These are phyloP conservation scores for Lomographa bimaculata DNA, from an alignment of 2,888 invertebrate genomes.

Conservation along the genomic window DNA sequence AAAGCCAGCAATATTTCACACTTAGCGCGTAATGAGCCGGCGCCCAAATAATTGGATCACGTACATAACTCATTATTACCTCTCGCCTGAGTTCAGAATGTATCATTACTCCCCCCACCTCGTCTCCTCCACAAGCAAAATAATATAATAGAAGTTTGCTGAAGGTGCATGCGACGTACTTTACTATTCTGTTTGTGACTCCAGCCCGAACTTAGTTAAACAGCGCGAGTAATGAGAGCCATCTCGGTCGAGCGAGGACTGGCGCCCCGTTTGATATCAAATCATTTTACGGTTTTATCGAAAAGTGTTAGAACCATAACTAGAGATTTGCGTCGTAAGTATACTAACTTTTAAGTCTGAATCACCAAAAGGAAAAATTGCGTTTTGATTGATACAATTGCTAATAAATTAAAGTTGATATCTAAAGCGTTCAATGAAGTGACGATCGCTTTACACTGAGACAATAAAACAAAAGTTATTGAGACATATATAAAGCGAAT, in stretches of 20 bases:
- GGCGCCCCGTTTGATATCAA: constrained; percentile 3
- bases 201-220: constrained; percentile 12
- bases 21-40: constrained; percentile 84
- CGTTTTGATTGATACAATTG: no score
- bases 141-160: constrained; percentile 50
- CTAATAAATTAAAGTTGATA: no score
- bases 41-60: constrained; percentile 85
- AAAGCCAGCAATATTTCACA: constrained; percentile 83
- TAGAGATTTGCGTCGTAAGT: no score
- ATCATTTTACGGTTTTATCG: neutral
- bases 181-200: constrained; percentile 31
- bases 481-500: no score
- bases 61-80: constrained; percentile 85
- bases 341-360: no score
- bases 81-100: constrained; percentile 80
- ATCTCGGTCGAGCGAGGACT: neutral
- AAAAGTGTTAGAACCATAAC: no score
- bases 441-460: no score
- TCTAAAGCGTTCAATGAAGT: no score
- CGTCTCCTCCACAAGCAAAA: constrained; percentile 28
- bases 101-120: constrained; percentile 66
- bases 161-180: constrained; percentile 41
- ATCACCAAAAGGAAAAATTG: no score
- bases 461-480: no score
- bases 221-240: constrained; percentile 20